Evolutionary conservation across 1,140 invertebrate species (phyloP), one percentile per base, ranked within the genome.

Genomic region (Aphelenchoides fujianensis): DNA sequence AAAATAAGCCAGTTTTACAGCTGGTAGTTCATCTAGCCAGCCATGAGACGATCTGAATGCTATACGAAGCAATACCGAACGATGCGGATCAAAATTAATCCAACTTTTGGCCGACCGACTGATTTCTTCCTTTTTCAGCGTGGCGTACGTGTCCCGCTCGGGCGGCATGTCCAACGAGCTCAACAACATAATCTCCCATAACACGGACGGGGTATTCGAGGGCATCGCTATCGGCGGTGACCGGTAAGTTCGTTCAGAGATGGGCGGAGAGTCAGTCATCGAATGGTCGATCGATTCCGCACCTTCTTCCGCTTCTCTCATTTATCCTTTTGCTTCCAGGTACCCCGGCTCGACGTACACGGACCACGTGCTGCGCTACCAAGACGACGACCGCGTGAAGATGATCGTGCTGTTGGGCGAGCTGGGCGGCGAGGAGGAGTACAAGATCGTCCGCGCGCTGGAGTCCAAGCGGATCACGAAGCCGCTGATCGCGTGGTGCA

Each of bases 141-240:
- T 97, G 54, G 95, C 95, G 0, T 98, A 98, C 83, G 96, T 98
- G 3, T 97, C 95, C 0, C 89, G 95, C 63, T 98, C 95, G 0
- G 96, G 96, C 61, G 96, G 96, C 23, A 99, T 99, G 96, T 97
- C 94, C 2, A 99, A 99, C 84, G 97, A 99, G 86, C 87, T 99
- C 63, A 99, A 99, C 87, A 99, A 99, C 85, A 97, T 99, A 55
- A 90, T 99, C 66, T 92, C 94, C 0, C 93, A 97, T 82, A 91
- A 95, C 41, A 95, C 96, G 0, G 92, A 99, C 86, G 96, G 96
- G 48, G 96, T 98, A 0, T 91, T 92, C 79, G 96, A 98, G 85
- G 97, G 97, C 7, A 92, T 99, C 1, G 97, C 97, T 30, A 99
- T 98, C 79, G 97, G 97, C n/a, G 97, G 97, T 1, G 97, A 99